phyloP scores from a whole-genome alignment of 2,888 invertebrate genomes.

The Monopis laevigella region DNA sequence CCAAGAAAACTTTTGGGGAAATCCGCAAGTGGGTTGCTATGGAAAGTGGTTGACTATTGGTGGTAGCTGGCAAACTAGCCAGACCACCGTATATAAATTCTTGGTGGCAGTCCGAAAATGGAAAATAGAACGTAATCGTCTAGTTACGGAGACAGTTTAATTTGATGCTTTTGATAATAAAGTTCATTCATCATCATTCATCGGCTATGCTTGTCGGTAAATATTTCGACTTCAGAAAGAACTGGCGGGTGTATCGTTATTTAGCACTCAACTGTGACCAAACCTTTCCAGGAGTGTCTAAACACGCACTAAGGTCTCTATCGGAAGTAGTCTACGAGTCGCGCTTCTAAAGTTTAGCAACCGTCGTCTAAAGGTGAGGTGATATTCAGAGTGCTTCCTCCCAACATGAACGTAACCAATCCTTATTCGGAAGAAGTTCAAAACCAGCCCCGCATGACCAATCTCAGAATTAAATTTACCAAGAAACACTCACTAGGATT shows the following conservation, averaged over 20 bases:
- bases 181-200: slow-evolving; percentile 97
- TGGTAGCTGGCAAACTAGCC: too few relatives aligned
- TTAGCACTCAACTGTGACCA: slow-evolving; percentile 95
- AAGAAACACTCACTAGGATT: slow-evolving; percentile 96
- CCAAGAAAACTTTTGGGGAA: slow-evolving; percentile 92
- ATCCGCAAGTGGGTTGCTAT: slow-evolving; percentile 89
- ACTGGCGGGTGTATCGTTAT: slow-evolving; percentile 97
- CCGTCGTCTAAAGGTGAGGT: slow-evolving; percentile 97
- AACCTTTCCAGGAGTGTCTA: slow-evolving; percentile 84
- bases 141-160: slow-evolving; percentile 98
- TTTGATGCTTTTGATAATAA: slow-evolving; percentile 98
- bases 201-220: slow-evolving; percentile 98
- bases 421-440: slow-evolving; percentile 97
- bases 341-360: slow-evolving; percentile 89
- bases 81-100: slow-evolving; percentile 91
- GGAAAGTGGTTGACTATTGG: too few relatives aligned
- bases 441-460: slow-evolving; percentile 96
- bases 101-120: slow-evolving; percentile 99
- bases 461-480: slow-evolving; percentile 95
- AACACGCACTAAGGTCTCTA: slow-evolving; percentile 75
- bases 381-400: slow-evolving; percentile 94
- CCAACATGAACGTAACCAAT: slow-evolving; percentile 87
- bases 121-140: slow-evolving; percentile 91
- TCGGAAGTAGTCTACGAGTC: slow-evolving; percentile 96
- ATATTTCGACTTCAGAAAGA: slow-evolving; percentile 94